These are phyloP conservation scores for Drosophila mimica DNA, from an alignment of 2,888 invertebrate species.

Conservation along the genomic window DNA sequence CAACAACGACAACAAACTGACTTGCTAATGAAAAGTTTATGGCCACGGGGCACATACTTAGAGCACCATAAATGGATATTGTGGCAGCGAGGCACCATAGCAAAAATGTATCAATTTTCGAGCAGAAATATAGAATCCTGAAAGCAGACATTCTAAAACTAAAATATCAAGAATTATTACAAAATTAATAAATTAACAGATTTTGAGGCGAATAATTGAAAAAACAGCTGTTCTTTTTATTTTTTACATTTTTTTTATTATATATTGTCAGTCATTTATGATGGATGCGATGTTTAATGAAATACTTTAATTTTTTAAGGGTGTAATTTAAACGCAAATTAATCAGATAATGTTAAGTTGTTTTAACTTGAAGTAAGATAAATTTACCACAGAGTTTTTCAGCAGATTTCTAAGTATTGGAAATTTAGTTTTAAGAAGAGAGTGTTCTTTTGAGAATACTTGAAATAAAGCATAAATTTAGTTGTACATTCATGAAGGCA, in stretches of 20 bases:
- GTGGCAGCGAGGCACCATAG: conserved; percentile 1
- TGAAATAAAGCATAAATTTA: too few relatives aligned
- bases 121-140: not conserved
- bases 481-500: too few relatives aligned
- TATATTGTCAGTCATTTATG: too few relatives aligned
- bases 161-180: not conserved
- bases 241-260: not conserved
- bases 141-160: not conserved
- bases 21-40: conserved; percentile 78
- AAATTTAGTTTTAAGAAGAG: too few relatives aligned
- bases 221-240: not conserved
- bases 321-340: too few relatives aligned
- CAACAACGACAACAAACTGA: conserved; percentile 44
- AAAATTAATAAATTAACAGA: not conserved
- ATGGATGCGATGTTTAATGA: too few relatives aligned
- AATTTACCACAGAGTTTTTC: not conserved
- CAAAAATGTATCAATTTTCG: not conserved
- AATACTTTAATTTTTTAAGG: too few relatives aligned
- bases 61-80: conserved; percentile 29
- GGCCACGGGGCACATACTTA: conserved; percentile 60
- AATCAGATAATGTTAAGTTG: too few relatives aligned
- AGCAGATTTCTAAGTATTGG: not conserved
- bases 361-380: too few relatives aligned
- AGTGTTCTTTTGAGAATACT: too few relatives aligned
- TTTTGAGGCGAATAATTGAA: not conserved